phyloP scores from a whole-genome alignment of 2,888 invertebrate species.

The Tenodera sinensis region DNA sequence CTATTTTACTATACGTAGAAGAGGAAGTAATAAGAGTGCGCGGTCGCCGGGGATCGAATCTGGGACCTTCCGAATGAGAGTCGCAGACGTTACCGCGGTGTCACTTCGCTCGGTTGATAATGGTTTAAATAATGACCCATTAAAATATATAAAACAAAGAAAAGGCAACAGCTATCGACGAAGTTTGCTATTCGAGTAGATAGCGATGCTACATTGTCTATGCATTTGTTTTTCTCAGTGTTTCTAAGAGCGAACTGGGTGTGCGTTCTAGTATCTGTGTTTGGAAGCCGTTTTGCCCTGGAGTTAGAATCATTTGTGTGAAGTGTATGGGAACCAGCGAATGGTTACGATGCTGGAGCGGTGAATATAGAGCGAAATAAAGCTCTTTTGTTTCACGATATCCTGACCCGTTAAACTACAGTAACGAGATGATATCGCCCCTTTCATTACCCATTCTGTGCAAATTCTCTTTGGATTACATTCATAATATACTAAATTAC shows the following conservation, averaged over 20 bases:
- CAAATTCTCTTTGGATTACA: neutral
- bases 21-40: too few relatives aligned
- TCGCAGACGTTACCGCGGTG: too few relatives aligned
- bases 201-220: neutral
- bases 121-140: too few relatives aligned
- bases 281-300: neutral
- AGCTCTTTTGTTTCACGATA: neutral
- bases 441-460: neutral
- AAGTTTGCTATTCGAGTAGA: neutral
- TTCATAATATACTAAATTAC: neutral
- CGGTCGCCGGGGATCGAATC: too few relatives aligned
- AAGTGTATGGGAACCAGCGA: neutral
- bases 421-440: neutral
- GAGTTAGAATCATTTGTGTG: neutral
- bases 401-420: neutral
- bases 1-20: too few relatives aligned
- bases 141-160: too few relatives aligned
- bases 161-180: too few relatives aligned
- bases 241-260: neutral
- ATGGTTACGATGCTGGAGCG: neutral
- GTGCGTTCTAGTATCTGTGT: neutral
- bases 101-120: too few relatives aligned
- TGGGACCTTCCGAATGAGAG: too few relatives aligned
- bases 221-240: neutral
- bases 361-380: neutral